These are phyloP conservation scores for Bombyx mori DNA, from an alignment of 1,140 invertebrate species.

Conservation along the genomic window ASM3026992v2 NC_085119.1:8226001-8226500, in stretches of 20 bases:
- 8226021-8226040: constrained; percentile 27
- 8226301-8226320: too few relatives aligned
- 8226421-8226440: too few relatives aligned
- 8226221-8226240: constrained; percentile 19
- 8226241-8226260: constrained; percentile 8
- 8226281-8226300: too few relatives aligned
- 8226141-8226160: constrained; percentile 33
- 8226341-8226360: too few relatives aligned
- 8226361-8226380: too few relatives aligned
- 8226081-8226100: constrained; percentile 36
- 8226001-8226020: constrained; percentile 9
- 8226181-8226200: constrained; percentile 43
- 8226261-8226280: constrained; percentile 5
- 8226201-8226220: constrained; percentile 22
- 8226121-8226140: constrained; percentile 48
- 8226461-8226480: too few relatives aligned
- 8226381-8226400: too few relatives aligned
- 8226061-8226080: constrained; percentile 34
- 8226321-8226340: too few relatives aligned
- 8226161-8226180: constrained; percentile 40
- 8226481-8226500: too few relatives aligned
- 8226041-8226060: constrained; percentile 27
- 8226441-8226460: too few relatives aligned
- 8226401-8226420: too few relatives aligned
- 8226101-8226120: constrained; percentile 48